Evolutionary conservation across 2,797 vertebrate species (phyloP).

Genomic region (Lates japonicus): DNA sequence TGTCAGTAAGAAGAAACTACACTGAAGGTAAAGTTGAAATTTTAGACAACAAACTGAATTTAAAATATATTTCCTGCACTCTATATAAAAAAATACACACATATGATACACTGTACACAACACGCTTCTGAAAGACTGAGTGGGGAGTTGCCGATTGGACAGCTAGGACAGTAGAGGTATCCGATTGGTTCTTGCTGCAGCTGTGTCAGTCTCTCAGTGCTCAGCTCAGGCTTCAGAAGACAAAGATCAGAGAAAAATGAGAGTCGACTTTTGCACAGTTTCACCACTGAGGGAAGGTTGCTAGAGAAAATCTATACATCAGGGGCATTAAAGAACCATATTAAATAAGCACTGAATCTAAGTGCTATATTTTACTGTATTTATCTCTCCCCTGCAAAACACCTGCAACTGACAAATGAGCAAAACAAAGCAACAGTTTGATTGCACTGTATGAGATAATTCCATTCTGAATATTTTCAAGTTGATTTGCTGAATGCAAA

Average conservation of each 20-base stretch:
- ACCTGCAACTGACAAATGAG: background rate
- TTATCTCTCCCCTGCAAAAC: background rate
- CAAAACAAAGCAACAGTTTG: background rate
- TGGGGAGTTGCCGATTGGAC: conserved; percentile 50
- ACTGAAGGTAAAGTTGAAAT: background rate
- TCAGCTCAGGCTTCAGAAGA: conserved; percentile 48
- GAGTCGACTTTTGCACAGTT: conserved; percentile 5
- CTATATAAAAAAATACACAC: background rate
- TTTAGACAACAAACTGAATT: background rate
- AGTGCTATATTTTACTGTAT: background rate
- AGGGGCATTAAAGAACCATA: fast-evolving
- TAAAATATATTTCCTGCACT: background rate
- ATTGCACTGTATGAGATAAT: background rate
- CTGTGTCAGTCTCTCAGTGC: conserved; percentile 71
- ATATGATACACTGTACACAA: conserved; percentile 12
- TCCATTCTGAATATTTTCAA: background rate
- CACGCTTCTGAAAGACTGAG: conserved; percentile 45
- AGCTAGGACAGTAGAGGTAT: conserved; percentile 19
- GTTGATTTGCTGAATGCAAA: background rate
- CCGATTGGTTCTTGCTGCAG: conserved; percentile 52
- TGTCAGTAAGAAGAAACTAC: background rate
- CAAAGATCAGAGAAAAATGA: conserved; percentile 35
- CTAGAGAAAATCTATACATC: background rate
- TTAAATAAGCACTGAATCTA: background rate
- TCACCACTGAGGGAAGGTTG: background rate